These are phyloP conservation scores for Bombyx mandarina DNA, from an alignment of 1,140 invertebrate species.

Conservation along the genomic window DNA sequence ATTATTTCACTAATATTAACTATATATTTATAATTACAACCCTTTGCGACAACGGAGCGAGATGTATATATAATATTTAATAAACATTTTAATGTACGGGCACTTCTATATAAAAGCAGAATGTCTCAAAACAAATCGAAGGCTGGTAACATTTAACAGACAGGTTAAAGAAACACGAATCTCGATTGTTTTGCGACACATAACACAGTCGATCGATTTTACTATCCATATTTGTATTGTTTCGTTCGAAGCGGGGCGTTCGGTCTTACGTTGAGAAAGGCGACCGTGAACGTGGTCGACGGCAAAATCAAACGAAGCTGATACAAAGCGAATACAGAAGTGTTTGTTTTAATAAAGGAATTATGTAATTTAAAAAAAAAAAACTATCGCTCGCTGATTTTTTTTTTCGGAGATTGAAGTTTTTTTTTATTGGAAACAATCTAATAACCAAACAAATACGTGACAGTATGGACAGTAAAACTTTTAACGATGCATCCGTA, in stretches of 20 bases:
- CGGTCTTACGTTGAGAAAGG: constrained; percentile 52
- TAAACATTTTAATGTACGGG: constrained; percentile 47
- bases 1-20: constrained; percentile 58
- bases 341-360: too few relatives aligned
- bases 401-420: too few relatives aligned
- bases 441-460: too few relatives aligned
- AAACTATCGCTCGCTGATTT: too few relatives aligned
- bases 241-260: constrained; percentile 31
- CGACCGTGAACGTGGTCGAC: constrained; percentile 10
- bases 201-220: constrained; percentile 29
- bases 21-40: constrained; percentile 62
- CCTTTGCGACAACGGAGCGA: constrained; percentile 62
- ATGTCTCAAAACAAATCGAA: constrained; percentile 36
- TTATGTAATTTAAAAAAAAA: too few relatives aligned
- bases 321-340: too few relatives aligned
- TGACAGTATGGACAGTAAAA: too few relatives aligned
- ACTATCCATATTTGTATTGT: constrained; percentile 40
- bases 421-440: too few relatives aligned
- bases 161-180: neutral
- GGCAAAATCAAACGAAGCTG: neutral
- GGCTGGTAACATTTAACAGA: too few relatives aligned
- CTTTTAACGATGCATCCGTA: too few relatives aligned
- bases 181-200: constrained; percentile 29
- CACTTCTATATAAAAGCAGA: constrained; percentile 44
- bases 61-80: constrained; percentile 32